These are phyloP conservation scores for Abrostola tripartita DNA, from an alignment of 2,888 invertebrate species.

Conservation along the genomic window DNA sequence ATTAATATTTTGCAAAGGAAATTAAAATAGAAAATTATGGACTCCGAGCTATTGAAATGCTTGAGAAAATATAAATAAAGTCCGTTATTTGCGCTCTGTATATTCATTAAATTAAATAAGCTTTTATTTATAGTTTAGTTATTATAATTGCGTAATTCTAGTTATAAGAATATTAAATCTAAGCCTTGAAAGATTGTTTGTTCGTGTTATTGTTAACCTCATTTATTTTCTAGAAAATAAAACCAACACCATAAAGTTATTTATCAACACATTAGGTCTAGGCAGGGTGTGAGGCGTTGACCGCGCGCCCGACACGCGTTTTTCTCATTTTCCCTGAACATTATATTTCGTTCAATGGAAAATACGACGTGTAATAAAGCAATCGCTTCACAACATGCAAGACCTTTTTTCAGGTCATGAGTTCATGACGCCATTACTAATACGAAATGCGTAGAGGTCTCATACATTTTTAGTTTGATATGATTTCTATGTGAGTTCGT, in stretches of 20 bases:
- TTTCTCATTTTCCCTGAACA: slow-evolving; percentile 63
- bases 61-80: not conserved
- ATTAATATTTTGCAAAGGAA: slow-evolving; percentile 11
- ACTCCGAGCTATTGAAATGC: slow-evolving; percentile 4
- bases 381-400: slow-evolving; percentile 70
- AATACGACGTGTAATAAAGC: slow-evolving; percentile 67
- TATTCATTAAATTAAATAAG: not conserved
- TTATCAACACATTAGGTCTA: slow-evolving; percentile 35
- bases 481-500: slow-evolving; percentile 5
- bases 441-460: slow-evolving; percentile 33
- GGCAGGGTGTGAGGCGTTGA: slow-evolving; percentile 60
- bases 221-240: slow-evolving; percentile 27
- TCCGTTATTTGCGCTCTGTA: not conserved
- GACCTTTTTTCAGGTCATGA: slow-evolving; percentile 68
- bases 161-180: slow-evolving; percentile 3
- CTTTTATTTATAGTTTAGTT: not conserved
- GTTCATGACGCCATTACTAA: slow-evolving; percentile 58
- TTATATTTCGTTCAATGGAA: slow-evolving; percentile 58
- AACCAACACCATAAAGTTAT: slow-evolving; percentile 18
- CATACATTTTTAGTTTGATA: slow-evolving; percentile 23
- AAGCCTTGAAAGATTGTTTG: slow-evolving; percentile 11
- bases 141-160: not conserved
- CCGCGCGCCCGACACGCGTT: slow-evolving; percentile 67
- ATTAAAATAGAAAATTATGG: slow-evolving; percentile 21
- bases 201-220: slow-evolving; percentile 34